phyloP scores from a whole-genome alignment of 2,888 invertebrate genomes.

The Drosophila anomalipes region DNA sequence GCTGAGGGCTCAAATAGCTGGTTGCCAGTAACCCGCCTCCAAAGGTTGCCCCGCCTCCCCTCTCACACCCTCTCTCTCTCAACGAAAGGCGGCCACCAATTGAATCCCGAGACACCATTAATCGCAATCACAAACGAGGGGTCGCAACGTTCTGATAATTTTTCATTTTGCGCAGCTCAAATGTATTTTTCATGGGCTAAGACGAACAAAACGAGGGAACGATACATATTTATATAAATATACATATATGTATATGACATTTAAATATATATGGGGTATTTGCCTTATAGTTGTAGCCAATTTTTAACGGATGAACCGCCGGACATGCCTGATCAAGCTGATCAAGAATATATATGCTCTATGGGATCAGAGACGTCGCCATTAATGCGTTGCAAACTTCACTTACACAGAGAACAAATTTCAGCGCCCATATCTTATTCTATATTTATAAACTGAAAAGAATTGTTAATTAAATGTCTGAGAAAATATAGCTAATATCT shows the following conservation, averaged over 20 bases:
- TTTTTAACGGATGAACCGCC: not conserved
- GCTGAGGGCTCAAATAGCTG: slow-evolving; percentile 54
- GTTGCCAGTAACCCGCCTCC: slow-evolving; percentile 17
- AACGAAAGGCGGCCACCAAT: slow-evolving; percentile 21
- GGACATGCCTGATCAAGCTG: not conserved
- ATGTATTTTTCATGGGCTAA: slow-evolving; percentile 48
- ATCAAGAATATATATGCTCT: not conserved
- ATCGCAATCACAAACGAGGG: slow-evolving; percentile 71
- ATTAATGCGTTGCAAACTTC: not conserved
- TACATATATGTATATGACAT: not conserved
- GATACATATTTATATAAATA: slow-evolving; percentile 6
- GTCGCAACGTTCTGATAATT: slow-evolving; percentile 63
- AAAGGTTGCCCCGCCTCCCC: not conserved
- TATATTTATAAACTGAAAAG: not conserved
- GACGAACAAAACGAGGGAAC: slow-evolving; percentile 33
- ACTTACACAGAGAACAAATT: too few relatives aligned
- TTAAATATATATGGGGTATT: not conserved
- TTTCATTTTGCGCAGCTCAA: slow-evolving; percentile 62
- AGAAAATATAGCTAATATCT: not conserved
- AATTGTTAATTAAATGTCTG: not conserved
- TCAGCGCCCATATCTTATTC: not conserved
- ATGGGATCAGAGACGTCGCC: not conserved
- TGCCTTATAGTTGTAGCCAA: not conserved
- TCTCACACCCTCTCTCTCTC: slow-evolving; percentile 11
- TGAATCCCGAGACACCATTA: slow-evolving; percentile 60